Evolutionary conservation across 2,888 invertebrate species (phyloP).

Genomic region (Galeopsomyia nigrocyanea): DNA sequence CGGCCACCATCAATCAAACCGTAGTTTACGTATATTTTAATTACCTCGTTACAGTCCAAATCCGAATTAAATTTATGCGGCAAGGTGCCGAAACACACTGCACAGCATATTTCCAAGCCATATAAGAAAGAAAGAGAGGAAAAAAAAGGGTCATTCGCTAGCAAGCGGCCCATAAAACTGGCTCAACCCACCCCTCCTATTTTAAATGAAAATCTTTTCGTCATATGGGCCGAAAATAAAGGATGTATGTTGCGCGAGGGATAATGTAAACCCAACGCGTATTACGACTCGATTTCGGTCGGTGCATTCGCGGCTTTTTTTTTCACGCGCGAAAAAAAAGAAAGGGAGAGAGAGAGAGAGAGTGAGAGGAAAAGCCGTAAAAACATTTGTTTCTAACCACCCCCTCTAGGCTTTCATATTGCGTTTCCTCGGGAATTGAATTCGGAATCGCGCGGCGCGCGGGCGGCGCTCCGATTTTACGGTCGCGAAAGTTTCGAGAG

Average conservation of each 20-base stretch:
- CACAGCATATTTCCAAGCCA: too few relatives aligned
- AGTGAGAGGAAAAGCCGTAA: slow-evolving; percentile 59
- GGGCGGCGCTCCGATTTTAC: slow-evolving; percentile 31
- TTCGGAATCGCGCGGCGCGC: slow-evolving; percentile 61
- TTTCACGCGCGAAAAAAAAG: slow-evolving; percentile 9
- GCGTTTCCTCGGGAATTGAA: slow-evolving; percentile 62
- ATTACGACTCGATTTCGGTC: neutral
- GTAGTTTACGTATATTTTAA: neutral
- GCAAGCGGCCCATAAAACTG: slow-evolving; percentile 16
- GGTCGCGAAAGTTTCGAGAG: slow-evolving; percentile 13
- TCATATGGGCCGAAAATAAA: slow-evolving; percentile 46
- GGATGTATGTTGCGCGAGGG: slow-evolving; percentile 25
- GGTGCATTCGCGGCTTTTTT: slow-evolving; percentile 6
- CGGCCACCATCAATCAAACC: too few relatives aligned
- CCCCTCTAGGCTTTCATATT: slow-evolving; percentile 54
- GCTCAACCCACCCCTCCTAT: neutral
- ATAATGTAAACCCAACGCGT: slow-evolving; percentile 23
- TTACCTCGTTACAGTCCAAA: neutral
- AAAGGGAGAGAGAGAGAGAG: neutral
- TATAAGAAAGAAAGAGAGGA: neutral
- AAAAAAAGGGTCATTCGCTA: slow-evolving; percentile 24
- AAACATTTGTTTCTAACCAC: slow-evolving; percentile 64
- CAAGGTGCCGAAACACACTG: neutral
- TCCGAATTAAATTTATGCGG: neutral
- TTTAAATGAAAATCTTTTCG: slow-evolving; percentile 40